Conservation (phyloP, 2,888 invertebrate species). For the Sesamia inferens region DNA sequence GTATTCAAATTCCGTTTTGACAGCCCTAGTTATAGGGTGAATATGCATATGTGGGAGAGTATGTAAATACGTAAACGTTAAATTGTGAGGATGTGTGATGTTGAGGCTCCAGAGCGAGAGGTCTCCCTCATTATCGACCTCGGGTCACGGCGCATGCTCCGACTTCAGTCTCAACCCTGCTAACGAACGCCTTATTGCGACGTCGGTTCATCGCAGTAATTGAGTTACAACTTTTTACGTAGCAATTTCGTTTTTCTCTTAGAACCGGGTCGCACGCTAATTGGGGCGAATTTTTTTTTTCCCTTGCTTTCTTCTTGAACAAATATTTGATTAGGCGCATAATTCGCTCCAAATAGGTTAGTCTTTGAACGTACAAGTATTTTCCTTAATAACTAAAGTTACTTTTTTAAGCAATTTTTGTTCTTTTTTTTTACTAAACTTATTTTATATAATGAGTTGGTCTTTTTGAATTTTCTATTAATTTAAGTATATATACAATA, state of each 20-base stretch:
- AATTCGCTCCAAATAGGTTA: conserved; percentile 84
- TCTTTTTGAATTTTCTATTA: conserved; percentile 52
- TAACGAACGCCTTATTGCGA: conserved; percentile 89
- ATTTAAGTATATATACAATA: conserved; percentile 22
- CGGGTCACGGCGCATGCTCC: conserved; percentile 90
- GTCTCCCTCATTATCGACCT: conserved; percentile 90
- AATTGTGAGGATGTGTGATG: conserved; percentile 89
- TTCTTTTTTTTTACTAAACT: conserved; percentile 53
- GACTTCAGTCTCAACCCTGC: conserved; percentile 79
- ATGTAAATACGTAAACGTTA: conserved; percentile 89
- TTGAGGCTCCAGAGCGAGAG: conserved; percentile 86
- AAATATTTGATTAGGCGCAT: conserved; percentile 87
- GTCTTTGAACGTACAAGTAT: conserved; percentile 77
- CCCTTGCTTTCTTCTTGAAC: conserved; percentile 79
- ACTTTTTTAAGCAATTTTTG: conserved; percentile 65
- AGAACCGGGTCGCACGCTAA: conserved; percentile 87
- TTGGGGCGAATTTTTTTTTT: conserved; percentile 83
- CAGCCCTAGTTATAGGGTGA: conserved; percentile 78
- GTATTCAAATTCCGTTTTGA: conserved; percentile 18
- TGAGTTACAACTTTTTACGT: conserved; percentile 90
- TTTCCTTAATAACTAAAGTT: conserved; percentile 74
- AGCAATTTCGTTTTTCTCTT: conserved; percentile 89
- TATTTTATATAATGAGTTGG: conserved; percentile 64
- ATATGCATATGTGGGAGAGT: conserved; percentile 88
- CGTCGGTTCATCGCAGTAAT: conserved; percentile 89